Conservation (phyloP, 2,797 vertebrate species). For the Corythornis leucogaster region DNA sequence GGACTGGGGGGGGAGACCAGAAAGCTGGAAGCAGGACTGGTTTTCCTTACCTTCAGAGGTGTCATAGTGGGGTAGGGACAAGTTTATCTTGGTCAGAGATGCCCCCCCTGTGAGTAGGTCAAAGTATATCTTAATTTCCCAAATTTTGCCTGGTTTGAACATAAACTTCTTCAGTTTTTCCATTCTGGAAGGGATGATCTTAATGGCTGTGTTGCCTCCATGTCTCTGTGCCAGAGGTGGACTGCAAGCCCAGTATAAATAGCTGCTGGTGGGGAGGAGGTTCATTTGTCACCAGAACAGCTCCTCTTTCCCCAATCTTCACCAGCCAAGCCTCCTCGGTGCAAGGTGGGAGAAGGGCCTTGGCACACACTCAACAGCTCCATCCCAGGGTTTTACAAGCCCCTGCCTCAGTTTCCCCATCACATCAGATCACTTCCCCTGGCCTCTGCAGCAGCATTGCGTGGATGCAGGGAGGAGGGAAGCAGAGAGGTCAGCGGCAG, state of each 20-base stretch:
- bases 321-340: background rate
- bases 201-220: background rate
- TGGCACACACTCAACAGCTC: background rate
- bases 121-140: background rate
- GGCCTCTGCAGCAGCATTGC: background rate
- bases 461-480: accelerated
- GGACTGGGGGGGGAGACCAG: background rate
- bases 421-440: background rate
- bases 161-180: background rate
- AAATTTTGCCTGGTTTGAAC: background rate
- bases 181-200: background rate
- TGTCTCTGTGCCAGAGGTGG: background rate
- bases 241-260: no score
- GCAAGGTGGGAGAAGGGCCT: background rate
- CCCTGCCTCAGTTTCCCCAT: background rate
- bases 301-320: background rate
- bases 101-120: background rate
- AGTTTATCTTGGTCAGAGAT: background rate
- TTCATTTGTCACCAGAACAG: background rate
- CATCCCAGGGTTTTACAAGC: background rate
- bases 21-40: background rate
- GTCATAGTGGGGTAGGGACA: background rate
- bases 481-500: background rate
- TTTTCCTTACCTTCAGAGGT: background rate
- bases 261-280: no score